Base-by-base conservation (phyloP, 2,888 invertebrate genomes). In the Drosophila hamatofila region DNA sequence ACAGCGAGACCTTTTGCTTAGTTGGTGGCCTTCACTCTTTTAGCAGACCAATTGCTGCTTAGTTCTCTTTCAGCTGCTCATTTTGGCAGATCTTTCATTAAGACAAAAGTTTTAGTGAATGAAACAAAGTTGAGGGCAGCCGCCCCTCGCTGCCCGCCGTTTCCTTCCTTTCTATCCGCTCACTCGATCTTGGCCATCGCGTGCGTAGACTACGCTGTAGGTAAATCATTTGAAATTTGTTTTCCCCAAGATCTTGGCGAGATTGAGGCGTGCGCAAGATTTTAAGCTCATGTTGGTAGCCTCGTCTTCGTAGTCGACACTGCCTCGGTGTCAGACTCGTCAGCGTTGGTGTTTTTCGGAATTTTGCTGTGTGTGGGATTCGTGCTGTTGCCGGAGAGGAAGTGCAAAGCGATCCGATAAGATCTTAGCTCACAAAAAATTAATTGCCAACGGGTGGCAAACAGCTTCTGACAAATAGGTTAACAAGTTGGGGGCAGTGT, bases 161-260 rank as follows among this genome's bases (percentile, higher is more conserved):
- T 23, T 41, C 56, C 64, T 37, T n/a, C 35, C 33, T 39, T 16
- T 25, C 33, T 46, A 37, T 25, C 54, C 16, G n/a, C 23, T 27
- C 30, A 6, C 49, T 18, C 52, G 37, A 18, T 33, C 49, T 46
- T 54, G 27, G 7, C 35, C 48, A n/a, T 68, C 62, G 57, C 51
- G 55, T 56, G 57, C 64, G 72, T 62, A 57, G 63, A 44, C 84
- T 64, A 51, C 79, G 89, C 84, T 81, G 89, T 88, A 86, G 86
- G 86, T 86, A 86, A 86, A 86, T 86, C 89, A 88, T 88, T 77
- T 75, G 75, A 82, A 80, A 88, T 88, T 86, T 88, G 88, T 88
- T 86, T 85, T 83, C 82, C 67, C 63, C 56, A 60, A 81, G 83
- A 88, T 88, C 78, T 80, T 66, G 73, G 69, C 75, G 49, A 85